Percentiles rank a stretch among this genome's conserved stretches.
Evolutionary conservation across 2,888 invertebrate genomes (phyloP).

Genomic region (Tenthredo amoena): DNA sequence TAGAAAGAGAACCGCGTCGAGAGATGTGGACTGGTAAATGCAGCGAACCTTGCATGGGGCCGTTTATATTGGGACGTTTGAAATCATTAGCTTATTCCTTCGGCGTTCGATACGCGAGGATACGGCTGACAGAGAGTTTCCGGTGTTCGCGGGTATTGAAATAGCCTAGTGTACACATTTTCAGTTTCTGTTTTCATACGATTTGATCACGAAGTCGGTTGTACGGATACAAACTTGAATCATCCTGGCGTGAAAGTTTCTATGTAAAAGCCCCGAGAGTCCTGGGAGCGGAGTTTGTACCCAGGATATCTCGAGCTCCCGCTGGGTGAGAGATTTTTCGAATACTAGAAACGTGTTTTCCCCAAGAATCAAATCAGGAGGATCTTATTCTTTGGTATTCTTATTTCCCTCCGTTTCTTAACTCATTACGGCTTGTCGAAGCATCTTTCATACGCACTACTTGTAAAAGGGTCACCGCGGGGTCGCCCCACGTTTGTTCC

Average conservation of each 20-base stretch:
- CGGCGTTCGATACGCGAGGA: constrained; percentile 28
- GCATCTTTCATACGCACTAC: background rate
- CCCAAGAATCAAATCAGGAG: background rate
- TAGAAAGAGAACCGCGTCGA: background rate
- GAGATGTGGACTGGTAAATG: background rate
- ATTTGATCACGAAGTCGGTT: background rate
- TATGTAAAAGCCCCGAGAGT: background rate
- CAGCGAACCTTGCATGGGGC: background rate
- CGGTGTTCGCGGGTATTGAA: constrained; percentile 1
- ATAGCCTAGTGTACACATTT: no score
- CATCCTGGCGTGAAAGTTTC: background rate
- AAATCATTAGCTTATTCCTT: constrained; percentile 39
- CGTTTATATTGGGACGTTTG: background rate
- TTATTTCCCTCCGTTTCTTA: background rate
- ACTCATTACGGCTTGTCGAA: background rate
- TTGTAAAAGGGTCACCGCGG: background rate
- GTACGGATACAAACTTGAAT: background rate
- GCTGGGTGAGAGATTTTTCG: background rate
- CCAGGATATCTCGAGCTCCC: background rate
- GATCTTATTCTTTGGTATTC: background rate
- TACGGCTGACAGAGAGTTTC: constrained; percentile 32
- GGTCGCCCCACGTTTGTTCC: constrained; percentile 33
- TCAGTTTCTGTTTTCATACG: background rate
- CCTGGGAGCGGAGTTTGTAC: background rate
- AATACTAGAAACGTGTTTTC: background rate